phyloP scores from a whole-genome alignment of 2,113 vertebrate species.

The cattle (Bos taurus) region ARS-UCD2.0 NC_037357.1:129198001-129198500 shows the following conservation, averaged over 20 bases:
- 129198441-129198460: not conserved
- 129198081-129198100: not conserved
- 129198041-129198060: not conserved
- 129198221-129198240: not conserved
- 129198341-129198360: not conserved
- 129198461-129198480: not conserved
- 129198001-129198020: not conserved
- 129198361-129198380: not conserved
- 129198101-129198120: not conserved
- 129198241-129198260: not conserved
- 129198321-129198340: not conserved
- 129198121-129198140: constrained; percentile 1
- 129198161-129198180: not conserved
- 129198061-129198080: not conserved
- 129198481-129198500: constrained; percentile 6
- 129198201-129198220: not conserved
- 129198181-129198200: not conserved
- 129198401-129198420: constrained; percentile 17
- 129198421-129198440: not conserved
- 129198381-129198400: not conserved
- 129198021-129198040: not conserved
- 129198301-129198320: not conserved
- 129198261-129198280: not conserved
- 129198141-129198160: not conserved
- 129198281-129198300: not conserved